phyloP scores from a whole-genome alignment of 2,797 vertebrate species.

The Sebastes miniatus region DNA sequence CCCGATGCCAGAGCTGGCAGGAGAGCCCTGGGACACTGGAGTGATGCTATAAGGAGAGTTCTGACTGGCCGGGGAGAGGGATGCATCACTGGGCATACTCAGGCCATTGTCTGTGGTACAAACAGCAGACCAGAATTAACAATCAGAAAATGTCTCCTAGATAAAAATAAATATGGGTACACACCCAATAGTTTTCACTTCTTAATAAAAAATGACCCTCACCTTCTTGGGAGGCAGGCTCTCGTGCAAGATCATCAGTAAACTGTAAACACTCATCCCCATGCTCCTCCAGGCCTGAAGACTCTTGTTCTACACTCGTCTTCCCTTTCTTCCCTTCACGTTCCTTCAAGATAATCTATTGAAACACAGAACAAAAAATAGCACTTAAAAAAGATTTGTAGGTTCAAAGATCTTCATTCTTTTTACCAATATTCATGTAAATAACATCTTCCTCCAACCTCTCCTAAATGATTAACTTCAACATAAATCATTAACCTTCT shows the following conservation, averaged over 20 bases:
- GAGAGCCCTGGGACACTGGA: constrained; percentile 96
- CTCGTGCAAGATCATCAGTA: constrained; percentile 87
- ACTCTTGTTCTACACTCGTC: constrained; percentile 83
- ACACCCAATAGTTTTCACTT: not conserved
- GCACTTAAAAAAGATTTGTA: not conserved
- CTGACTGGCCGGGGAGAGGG: constrained; percentile 97
- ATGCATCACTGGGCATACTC: constrained; percentile 94
- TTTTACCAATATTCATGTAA: not conserved
- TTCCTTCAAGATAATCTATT: constrained; percentile 96
- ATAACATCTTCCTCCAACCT: not conserved
- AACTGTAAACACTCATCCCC: constrained; percentile 86
- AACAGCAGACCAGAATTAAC: not conserved
- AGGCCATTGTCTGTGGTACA: constrained; percentile 88
- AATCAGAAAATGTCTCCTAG: not conserved
- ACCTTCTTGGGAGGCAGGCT: constrained; percentile 93
- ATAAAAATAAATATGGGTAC: not conserved
- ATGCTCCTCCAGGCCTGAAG: constrained; percentile 87
- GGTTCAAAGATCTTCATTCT: not conserved
- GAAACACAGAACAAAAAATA: constrained; percentile 12
- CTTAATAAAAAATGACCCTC: not conserved
- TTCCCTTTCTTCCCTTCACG: constrained; percentile 98
- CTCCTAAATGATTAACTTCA: not conserved
- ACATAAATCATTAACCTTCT: constrained; percentile 85
- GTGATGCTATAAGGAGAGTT: constrained; percentile 99
- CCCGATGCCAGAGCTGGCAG: constrained; percentile 95